Percentiles rank a stretch among this genome's conserved stretches.
phyloP scores from a whole-genome alignment of 2,797 vertebrate genomes.

The Gambelia wislizenii region DNA sequence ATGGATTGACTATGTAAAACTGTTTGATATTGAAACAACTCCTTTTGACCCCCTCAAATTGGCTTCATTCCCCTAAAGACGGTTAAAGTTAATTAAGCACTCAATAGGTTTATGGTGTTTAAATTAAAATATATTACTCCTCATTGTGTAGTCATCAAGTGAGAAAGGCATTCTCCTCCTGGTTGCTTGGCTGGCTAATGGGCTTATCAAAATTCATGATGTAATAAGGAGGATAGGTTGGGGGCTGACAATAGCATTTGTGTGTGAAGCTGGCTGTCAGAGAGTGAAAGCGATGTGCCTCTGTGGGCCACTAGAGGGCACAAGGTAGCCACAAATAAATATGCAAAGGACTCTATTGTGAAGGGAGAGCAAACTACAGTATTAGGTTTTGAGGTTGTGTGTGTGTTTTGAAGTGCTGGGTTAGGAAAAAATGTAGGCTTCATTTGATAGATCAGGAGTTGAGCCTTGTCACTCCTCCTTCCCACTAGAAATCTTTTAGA shows the following conservation, averaged over 20 bases:
- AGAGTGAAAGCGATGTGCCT: slow-evolving; percentile 50
- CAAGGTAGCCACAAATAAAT: slow-evolving; percentile 67
- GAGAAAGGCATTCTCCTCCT: slow-evolving; percentile 75
- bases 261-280: slow-evolving; percentile 70
- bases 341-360: not conserved
- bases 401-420: not conserved
- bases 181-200: slow-evolving; percentile 79
- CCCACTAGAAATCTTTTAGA: not conserved
- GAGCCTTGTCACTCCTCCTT: not conserved
- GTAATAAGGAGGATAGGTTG: slow-evolving; percentile 79
- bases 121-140: slow-evolving; percentile 92
- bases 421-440: not conserved
- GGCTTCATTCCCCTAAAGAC: slow-evolving; percentile 91
- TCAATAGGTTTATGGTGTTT: slow-evolving; percentile 92
- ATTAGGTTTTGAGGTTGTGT: not conserved
- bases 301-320: slow-evolving; percentile 76
- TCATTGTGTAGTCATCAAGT: slow-evolving; percentile 89
- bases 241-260: slow-evolving; percentile 68
- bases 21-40: slow-evolving; percentile 93
- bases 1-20: slow-evolving; percentile 90
- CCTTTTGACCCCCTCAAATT: slow-evolving; percentile 92
- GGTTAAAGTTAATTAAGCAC: slow-evolving; percentile 95
- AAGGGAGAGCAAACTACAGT: not conserved
- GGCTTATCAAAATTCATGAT: slow-evolving; percentile 86
- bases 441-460: slow-evolving; percentile 9